Evolutionary conservation across 2,797 vertebrate species (phyloP), one percentile per base, ranked within the genome.

Genomic region (Sciaenops ocellatus): DNA sequence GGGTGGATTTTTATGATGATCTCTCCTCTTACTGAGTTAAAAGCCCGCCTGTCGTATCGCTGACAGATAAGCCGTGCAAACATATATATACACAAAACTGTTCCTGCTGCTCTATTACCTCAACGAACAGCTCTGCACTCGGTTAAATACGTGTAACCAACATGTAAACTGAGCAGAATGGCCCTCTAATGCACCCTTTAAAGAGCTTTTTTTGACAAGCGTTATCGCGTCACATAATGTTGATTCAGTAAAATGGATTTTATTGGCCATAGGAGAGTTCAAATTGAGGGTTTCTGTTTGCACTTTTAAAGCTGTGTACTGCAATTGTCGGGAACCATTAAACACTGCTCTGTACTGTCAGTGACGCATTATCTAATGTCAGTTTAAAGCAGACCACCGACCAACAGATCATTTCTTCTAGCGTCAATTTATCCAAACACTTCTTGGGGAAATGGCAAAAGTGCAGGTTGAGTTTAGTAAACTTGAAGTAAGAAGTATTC

Each of bases 181-280:
- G 34, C 44, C 54, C 66, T 72, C 83, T 85, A 87, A 91, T 84
- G 91, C 64, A 41, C 76, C 42, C 28, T 17, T 55, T 61, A 77
- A 78, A 80, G 50, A 75, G 80, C 75, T 47, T 68, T 48, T 68
- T 83, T 74, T 69, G 72, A 81, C 26, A 11, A 76, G 70, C 26
- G 1, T 42, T 42, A 59, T 73, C 28, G 51, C 67, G 69, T 54
- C 74, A 57, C 75, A 22, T 3, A 73, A 15, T 69, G 69, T 65
- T 68, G 77, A 82, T 67, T 60, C 46, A 38, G 51, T 57, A 3
- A 82, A 83, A 79, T 18, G 81, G 74, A 62, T 81, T 89, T 84
- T 70, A 89, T 73, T 64, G 69, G n/a, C 48, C 59, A 8, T 0
- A 61, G 26, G 48, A 76, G 67, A 52, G 80, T 69, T 71, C 11